Evolutionary conservation across 2,888 invertebrate species (phyloP), one percentile per base, ranked within the genome.

Genomic region (Drosophila yooni): DNA sequence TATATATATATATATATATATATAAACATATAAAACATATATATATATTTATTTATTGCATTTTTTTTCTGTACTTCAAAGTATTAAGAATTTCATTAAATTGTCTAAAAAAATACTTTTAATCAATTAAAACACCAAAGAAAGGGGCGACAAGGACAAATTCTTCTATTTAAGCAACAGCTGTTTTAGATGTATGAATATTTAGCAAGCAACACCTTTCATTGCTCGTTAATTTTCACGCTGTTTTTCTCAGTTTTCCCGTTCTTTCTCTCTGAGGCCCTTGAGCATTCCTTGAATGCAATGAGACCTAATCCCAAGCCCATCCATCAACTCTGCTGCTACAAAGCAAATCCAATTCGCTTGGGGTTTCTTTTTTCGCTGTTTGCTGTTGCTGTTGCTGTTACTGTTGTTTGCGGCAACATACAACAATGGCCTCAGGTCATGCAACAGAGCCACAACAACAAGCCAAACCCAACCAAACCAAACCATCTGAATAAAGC

Each of bases 331-430:
- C 75, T 85, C 69, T 61, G 53, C 31, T 48, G 81, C 74, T 67
- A 76, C 83, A 70, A 79, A 63, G 75, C 76, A 89, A 84, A 84
- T 89, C 88, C 88, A 84, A 86, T 86, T 89, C 90, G 85, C 57
- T 84, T 80, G 85, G 80, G 74, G 38, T 56, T 67, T n/a, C 52
- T 53, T 64, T 25, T 64, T 68, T 74, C 21, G 8, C 15, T 36
- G 10, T 83, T 79, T 63, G 46, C 57, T 61, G 51, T 34, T 52
- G 29, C 25, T n/a, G 27, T 60, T 21, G 38, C 36, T 10, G 27
- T 51, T n/a, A 66, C 31, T 61, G 31, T 33, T 56, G 68, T 71
- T 67, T 64, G 50, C 48, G 66, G 80, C 67, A 63, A 75, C 79
- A 69, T 70, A 78, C 68, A 70, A 79, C 68, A 87, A 84, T 82